Evolutionary conservation across 2,797 vertebrate genomes (phyloP), one percentile per base, ranked within the genome.

Genomic region (Lepilemur septentrionalis): DNA sequence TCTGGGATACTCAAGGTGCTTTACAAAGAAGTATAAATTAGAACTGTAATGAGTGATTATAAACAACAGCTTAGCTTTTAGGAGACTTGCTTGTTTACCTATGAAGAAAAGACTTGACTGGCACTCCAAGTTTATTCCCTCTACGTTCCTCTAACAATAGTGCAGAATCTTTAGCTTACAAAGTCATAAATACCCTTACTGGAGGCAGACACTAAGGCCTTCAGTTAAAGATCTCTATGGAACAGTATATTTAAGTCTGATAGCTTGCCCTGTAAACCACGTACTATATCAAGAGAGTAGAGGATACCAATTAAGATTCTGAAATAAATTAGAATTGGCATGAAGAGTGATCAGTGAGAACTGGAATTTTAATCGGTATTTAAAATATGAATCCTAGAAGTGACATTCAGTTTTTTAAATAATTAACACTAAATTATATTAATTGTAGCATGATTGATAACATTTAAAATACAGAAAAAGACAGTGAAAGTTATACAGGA

Each of bases 21-120:
- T 94, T 89, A 95, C 17, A 96, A 85, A 72, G 73, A 95, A 14
- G 57, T 93, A 89, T 57, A 94, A 96, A 94, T 86, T 80, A 93
- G 78, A 95, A 88, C 32, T 72, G 38, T 23, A 83, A 63, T 82
- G 35, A 93, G 69, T 83, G 78, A 92, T 76, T 75, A 91, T 11
- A 94, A 94, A 32, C 35, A 88, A 82, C 10, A 32, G 25, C 48
- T 91, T 89, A 93, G 78, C 72, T 93, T 93, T 91, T 91, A 87
- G 69, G 72, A 38, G 41, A 87, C 48, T 5, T 72, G 32, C 80
- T 59, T 90, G 4, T 57, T 92, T 89, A 91, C 61, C 75, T 48
- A 72, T 28, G 14, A 87, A 93, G 30, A 83, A 96, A 91, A 95
- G 61, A 96, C 38, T 69, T 95, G 63, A 61, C 28, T 95, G 46